Conservation (phyloP, 2,113 vertebrate species). For the Tragelaphus strepsiceros region DNA sequence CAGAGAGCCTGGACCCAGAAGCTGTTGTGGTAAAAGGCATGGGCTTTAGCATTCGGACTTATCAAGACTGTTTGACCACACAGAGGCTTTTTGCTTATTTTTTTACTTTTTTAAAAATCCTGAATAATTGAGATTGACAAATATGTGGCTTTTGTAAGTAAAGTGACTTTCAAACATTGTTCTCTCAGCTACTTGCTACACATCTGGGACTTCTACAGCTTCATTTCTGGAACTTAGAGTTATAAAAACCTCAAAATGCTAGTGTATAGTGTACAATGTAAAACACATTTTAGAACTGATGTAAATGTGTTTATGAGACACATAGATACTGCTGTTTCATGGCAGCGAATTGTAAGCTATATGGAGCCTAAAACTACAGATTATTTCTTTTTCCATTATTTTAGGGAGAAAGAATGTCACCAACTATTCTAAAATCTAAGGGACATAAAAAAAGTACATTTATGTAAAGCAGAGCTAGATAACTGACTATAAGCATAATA, state of each 20-base stretch:
- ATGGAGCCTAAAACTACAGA: not conserved
- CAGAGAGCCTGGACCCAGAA: not conserved
- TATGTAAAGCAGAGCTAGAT: not conserved
- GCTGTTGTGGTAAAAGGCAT: not conserved
- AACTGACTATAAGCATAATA: not conserved
- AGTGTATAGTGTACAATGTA: not conserved
- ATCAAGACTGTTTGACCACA: not conserved
- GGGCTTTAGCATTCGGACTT: not conserved
- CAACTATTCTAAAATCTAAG: slow-evolving; percentile 8
- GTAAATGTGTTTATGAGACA: slow-evolving; percentile 17
- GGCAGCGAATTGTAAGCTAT: not conserved
- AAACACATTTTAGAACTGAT: not conserved
- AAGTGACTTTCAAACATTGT: not conserved
- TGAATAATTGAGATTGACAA: not conserved
- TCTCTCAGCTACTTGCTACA: not conserved
- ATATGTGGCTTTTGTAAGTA: not conserved
- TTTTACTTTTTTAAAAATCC: not conserved
- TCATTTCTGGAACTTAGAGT: not conserved
- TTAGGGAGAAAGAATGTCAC: not conserved
- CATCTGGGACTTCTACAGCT: not conserved
- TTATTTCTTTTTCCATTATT: slow-evolving; percentile 17
- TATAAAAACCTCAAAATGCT: not conserved
- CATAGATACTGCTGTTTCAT: not conserved
- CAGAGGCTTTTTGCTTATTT: not conserved
- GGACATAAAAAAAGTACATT: not conserved